These are phyloP conservation scores for Drosophila sp. DNA, from an alignment of 1,140 invertebrate genomes.

Conservation along the genomic window DNA sequence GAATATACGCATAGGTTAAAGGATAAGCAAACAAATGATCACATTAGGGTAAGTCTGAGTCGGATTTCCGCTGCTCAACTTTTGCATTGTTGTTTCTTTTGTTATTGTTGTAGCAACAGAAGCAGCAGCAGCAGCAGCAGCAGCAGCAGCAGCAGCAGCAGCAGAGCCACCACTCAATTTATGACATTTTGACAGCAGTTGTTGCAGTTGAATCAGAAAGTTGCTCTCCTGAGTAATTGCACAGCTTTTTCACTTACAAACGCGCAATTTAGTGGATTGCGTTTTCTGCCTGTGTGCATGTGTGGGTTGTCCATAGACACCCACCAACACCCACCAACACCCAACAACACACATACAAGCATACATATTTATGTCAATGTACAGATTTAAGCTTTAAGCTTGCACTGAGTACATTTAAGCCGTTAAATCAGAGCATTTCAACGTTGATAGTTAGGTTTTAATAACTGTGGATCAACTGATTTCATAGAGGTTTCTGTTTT, in stretches of 20 bases:
- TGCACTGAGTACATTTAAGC: not conserved
- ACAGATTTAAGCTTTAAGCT: not conserved
- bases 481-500: not conserved
- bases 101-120: slow-evolving; percentile 43
- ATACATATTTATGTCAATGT: not conserved
- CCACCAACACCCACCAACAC: not conserved
- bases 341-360: not conserved
- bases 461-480: not conserved
- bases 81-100: slow-evolving; percentile 29
- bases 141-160: no score
- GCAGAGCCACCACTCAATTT: slow-evolving; percentile 63
- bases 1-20: not conserved
- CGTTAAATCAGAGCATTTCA: not conserved
- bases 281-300: slow-evolving; percentile 32
- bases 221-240: slow-evolving; percentile 79
- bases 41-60: slow-evolving; percentile 25
- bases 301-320: not conserved
- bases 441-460: not conserved
- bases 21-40: slow-evolving; percentile 3
- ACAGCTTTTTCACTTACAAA: slow-evolving; percentile 78
- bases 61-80: slow-evolving; percentile 12
- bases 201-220: slow-evolving; percentile 80
- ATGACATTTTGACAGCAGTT: slow-evolving; percentile 83
- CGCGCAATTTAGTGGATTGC: slow-evolving; percentile 76
- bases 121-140: no score